Base-by-base conservation (phyloP, 1,140 invertebrate genomes). In the Aphidius ervi region DNA sequence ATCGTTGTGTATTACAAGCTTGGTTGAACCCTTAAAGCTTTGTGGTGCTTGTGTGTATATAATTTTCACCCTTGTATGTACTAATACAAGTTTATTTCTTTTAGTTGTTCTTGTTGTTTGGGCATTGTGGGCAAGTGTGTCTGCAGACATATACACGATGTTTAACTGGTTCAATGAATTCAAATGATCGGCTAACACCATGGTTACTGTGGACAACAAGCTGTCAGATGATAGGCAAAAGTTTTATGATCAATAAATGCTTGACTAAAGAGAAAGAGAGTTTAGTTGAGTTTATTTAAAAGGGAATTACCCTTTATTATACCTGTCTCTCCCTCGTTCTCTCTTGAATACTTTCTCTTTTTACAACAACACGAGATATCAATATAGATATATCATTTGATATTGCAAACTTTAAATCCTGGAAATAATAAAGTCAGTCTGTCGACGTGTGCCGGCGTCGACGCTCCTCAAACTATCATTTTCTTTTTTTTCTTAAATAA, bases 191-290 rank as follows among this genome's bases (percentile, higher is more conserved):
- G 48, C 45, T 6, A 48, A 45, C 42, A 23, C 75, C 75, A 80
- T 80, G 76, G 78, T 67, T 77, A 80, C 78, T 74, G 53, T 68
- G 67, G 75, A 79, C 77, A 80, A 80, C 78, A 80, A 80, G 71
- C 72, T 79, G 75, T 76, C 76, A 76, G 77, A 80, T 79, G 73
- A 80, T 79, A 75, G 76, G 74, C 58, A 79, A 74, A 79, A 63
- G 23, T 31, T 31, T 77, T 78, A 79, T 79, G 74, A 80, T 80
- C 78, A 80, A 80, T 80, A 80, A 31, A 79, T 66, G 68, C 68
- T 72, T 78, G 74, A 77, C 75, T 75, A 67, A 67, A 68, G 64
- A 70, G 65, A 54, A 31, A 65, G 56, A 57, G 42, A 46, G 57
- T 65, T 53, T 65, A 49, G 60, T 23, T 56, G 40, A 31, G 23